These are phyloP conservation scores for Tricholauxania praeusta DNA, from an alignment of 2,888 invertebrate genomes.

Conservation along the genomic window DNA sequence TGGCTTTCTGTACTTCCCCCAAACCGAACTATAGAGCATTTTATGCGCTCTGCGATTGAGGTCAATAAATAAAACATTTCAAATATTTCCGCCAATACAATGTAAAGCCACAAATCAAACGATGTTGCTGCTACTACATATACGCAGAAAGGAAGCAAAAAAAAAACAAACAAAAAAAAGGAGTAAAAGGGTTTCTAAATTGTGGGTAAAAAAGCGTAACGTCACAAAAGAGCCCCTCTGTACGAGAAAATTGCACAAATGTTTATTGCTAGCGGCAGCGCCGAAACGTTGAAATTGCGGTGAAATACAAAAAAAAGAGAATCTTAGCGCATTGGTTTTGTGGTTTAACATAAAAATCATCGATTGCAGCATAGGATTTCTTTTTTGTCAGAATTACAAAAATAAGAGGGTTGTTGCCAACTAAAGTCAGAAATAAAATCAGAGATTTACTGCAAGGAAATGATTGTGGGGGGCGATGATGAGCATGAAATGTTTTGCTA, in stretches of 20 bases:
- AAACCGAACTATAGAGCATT: background rate
- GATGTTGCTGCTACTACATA: background rate
- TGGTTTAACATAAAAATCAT: slow-evolving; percentile 4
- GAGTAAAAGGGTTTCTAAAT: no score
- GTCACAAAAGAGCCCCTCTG: no score
- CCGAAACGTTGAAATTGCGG: no score
- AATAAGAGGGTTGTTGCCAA: slow-evolving; percentile 1
- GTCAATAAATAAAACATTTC: slow-evolving; percentile 8
- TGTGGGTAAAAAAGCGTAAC: no score
- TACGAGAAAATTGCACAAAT: no score
- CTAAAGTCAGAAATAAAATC: background rate
- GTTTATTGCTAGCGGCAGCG: no score
- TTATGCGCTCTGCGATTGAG: background rate
- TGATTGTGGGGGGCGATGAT: no score
- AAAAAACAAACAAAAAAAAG: no score
- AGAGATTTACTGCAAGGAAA: no score
- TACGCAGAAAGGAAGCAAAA: no score
- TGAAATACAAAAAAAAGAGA: background rate
- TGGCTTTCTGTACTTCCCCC: background rate
- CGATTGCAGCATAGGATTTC: background rate
- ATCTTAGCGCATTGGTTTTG: background rate
- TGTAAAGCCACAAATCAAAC: background rate
- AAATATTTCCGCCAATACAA: background rate
- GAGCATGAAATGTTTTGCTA: no score
- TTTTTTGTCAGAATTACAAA: background rate